phyloP scores from a whole-genome alignment of 2,113 vertebrate genomes.

The Macaca nemestrina region DNA sequence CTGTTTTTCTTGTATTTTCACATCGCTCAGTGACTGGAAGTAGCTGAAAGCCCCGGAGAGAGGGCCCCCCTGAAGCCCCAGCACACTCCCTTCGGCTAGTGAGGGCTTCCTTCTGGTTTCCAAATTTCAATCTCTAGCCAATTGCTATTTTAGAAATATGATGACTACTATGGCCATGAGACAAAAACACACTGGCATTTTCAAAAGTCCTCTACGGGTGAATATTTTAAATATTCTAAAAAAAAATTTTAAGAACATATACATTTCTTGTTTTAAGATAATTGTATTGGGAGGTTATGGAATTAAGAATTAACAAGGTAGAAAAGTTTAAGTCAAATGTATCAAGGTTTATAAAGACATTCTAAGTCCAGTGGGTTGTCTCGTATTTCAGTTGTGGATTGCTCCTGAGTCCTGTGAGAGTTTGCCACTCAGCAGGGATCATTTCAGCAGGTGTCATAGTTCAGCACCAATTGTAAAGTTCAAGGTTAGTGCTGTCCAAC shows the following conservation, averaged over 20 bases:
- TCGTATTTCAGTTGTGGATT: not conserved
- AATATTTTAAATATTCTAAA: not conserved
- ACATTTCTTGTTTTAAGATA: slow-evolving; percentile 16
- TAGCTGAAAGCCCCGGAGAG: slow-evolving; percentile 51
- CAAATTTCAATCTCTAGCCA: slow-evolving; percentile 58
- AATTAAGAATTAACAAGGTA: not conserved
- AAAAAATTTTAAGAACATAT: not conserved
- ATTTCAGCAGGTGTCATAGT: not conserved
- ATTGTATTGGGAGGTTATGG: not conserved
- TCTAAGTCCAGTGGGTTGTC: not conserved
- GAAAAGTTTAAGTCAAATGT: not conserved
- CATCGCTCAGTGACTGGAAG: slow-evolving; percentile 72
- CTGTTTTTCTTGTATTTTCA: slow-evolving; percentile 76
- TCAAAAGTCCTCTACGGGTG: slow-evolving; percentile 52
- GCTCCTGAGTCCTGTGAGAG: not conserved
- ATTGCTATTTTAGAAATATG: slow-evolving; percentile 65
- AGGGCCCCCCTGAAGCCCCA: not conserved
- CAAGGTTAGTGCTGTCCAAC: not conserved
- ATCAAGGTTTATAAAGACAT: not conserved
- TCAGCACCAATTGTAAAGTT: not conserved
- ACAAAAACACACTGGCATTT: slow-evolving; percentile 70
- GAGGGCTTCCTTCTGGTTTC: slow-evolving; percentile 50
- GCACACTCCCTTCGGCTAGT: not conserved
- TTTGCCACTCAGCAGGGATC: not conserved
- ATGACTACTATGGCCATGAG: slow-evolving; percentile 62